phyloP scores from a whole-genome alignment of 1,140 invertebrate species.

The Drosophila suzukii region DNA sequence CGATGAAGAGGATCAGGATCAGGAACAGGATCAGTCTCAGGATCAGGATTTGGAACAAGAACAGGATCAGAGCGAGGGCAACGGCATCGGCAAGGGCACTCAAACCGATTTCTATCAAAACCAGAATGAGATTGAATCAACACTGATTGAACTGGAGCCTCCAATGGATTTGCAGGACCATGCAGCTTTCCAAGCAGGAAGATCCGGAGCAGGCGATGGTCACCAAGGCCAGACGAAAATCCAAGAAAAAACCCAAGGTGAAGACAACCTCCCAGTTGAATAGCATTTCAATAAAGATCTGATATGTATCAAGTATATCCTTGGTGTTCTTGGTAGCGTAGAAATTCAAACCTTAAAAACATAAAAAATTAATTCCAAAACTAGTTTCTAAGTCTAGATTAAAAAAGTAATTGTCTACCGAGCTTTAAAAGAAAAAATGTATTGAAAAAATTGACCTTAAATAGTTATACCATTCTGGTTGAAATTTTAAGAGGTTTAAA shows the following conservation, averaged over 20 bases:
- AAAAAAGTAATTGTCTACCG: no score
- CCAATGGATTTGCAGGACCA: background rate
- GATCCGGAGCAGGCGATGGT: background rate
- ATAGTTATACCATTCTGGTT: no score
- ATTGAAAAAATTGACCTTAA: no score
- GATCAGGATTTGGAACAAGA: background rate
- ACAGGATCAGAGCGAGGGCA: background rate
- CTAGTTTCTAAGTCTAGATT: background rate
- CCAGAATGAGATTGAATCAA: background rate
- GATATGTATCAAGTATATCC: background rate
- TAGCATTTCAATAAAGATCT: background rate
- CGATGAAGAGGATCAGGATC: background rate
- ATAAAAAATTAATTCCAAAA: no score
- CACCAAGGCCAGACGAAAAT: background rate
- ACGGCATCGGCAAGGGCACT: constrained; percentile 4
- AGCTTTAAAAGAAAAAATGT: no score
- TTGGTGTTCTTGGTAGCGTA: background rate
- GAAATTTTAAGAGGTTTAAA: no score
- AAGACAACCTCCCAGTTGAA: background rate
- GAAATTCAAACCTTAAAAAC: no score
- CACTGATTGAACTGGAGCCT: background rate
- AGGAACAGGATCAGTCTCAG: background rate
- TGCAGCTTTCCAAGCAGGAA: no score
- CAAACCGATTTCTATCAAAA: background rate
- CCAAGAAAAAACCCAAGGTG: background rate